Percentiles rank a stretch among this genome's conserved stretches.
phyloP scores from a whole-genome alignment of 2,888 invertebrate genomes.

The Pyrrhia umbra region DNA sequence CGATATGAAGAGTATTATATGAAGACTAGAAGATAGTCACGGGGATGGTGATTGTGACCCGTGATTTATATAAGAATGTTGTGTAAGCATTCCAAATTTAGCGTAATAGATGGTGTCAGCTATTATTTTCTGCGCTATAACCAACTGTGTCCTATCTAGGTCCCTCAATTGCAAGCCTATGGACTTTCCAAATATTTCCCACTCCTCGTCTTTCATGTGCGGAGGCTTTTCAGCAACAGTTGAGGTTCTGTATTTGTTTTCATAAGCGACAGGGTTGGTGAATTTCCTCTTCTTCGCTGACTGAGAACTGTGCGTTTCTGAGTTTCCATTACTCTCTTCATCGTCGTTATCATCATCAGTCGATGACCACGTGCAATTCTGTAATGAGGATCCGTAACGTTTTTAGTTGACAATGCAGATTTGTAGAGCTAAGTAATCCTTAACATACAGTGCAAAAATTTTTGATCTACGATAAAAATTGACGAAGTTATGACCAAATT shows the following conservation, averaged over 20 bases:
- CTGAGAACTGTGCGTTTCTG: slow-evolving; percentile 14
- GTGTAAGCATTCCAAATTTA: slow-evolving; percentile 31
- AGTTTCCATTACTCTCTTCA: slow-evolving; percentile 20
- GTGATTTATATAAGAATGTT: slow-evolving; percentile 27
- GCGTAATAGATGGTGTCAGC: slow-evolving; percentile 32
- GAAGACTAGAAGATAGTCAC: too few relatives aligned
- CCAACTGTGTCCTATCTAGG: slow-evolving; percentile 25
- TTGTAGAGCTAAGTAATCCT: too few relatives aligned
- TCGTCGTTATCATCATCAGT: too few relatives aligned
- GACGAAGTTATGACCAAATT: too few relatives aligned
- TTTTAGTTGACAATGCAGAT: too few relatives aligned
- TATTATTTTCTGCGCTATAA: slow-evolving; percentile 33
- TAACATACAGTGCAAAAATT: too few relatives aligned
- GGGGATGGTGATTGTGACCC: not conserved
- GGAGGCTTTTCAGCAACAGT: not conserved
- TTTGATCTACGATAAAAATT: too few relatives aligned
- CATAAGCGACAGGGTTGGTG: slow-evolving; percentile 19
- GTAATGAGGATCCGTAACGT: too few relatives aligned
- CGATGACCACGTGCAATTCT: too few relatives aligned
- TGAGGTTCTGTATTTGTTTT: not conserved
- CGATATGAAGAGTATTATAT: too few relatives aligned
- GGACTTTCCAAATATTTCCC: slow-evolving; percentile 30
- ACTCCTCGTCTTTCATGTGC: slow-evolving; percentile 20
- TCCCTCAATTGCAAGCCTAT: slow-evolving; percentile 32
- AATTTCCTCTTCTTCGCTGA: slow-evolving; percentile 6